phyloP scores from a whole-genome alignment of 2,797 vertebrate species.

The Benthosema pterotum region DNA sequence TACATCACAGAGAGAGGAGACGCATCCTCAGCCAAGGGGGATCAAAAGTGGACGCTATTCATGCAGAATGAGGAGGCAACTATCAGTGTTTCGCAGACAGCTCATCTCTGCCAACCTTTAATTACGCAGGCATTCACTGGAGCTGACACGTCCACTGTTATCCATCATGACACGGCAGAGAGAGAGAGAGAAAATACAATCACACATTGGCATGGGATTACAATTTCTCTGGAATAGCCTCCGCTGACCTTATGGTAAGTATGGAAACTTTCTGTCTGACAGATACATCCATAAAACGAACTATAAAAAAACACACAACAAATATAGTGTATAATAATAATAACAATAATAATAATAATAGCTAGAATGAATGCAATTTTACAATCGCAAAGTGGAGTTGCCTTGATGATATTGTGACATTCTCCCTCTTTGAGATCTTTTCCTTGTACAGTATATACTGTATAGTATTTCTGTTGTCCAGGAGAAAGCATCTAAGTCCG shows the following conservation, averaged over 20 bases:
- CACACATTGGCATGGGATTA: constrained; percentile 19
- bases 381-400: too few relatives aligned
- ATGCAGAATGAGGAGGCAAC: constrained; percentile 45
- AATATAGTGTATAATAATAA: constrained; percentile 9
- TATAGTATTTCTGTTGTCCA: too few relatives aligned
- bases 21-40: constrained; percentile 27
- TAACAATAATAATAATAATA: too few relatives aligned
- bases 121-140: constrained; percentile 55
- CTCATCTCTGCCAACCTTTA: constrained; percentile 55
- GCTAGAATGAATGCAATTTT: too few relatives aligned
- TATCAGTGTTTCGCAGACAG: constrained; percentile 49
- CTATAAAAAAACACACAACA: constrained; percentile 2
- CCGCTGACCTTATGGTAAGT: constrained; percentile 11
- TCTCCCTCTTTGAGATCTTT: too few relatives aligned
- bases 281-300: constrained; percentile 17
- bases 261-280: constrained; percentile 6
- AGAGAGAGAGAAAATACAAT: constrained; percentile 17
- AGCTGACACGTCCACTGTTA: constrained; percentile 42
- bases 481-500: too few relatives aligned
- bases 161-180: constrained; percentile 41
- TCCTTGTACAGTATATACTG: too few relatives aligned
- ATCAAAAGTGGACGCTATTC: constrained; percentile 12
- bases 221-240: constrained; percentile 16
- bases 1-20: constrained; percentile 26
- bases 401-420: too few relatives aligned